phyloP scores from a whole-genome alignment of 2,113 vertebrate genomes.

The Condylura cristata region DNA sequence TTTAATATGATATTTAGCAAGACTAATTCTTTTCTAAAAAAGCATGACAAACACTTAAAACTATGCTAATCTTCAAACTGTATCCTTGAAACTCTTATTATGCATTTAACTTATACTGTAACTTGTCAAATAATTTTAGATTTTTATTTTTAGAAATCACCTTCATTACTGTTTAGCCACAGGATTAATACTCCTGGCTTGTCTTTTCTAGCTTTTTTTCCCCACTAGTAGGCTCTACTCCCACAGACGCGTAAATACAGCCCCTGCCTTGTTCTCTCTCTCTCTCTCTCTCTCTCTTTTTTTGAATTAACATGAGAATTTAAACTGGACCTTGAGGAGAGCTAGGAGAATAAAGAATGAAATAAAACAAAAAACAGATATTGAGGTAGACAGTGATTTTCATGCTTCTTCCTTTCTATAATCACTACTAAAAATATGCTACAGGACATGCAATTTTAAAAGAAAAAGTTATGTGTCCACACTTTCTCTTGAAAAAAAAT shows the following conservation, averaged over 20 bases:
- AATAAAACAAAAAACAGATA: neutral
- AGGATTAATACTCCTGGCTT: neutral
- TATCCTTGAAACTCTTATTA: slow-evolving; percentile 11
- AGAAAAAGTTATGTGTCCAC: neutral
- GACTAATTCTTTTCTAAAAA: slow-evolving; percentile 50
- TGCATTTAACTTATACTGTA: neutral
- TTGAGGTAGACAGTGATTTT: neutral
- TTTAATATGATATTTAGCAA: slow-evolving; percentile 30
- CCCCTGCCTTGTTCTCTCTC: neutral
- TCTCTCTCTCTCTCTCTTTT: too few species aligned
- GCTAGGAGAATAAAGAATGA: neutral
- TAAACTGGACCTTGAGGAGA: neutral
- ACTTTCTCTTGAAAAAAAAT: neutral
- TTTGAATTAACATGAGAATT: slow-evolving; percentile 8
- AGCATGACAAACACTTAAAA: slow-evolving; percentile 41
- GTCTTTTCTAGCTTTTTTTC: slow-evolving; percentile 21
- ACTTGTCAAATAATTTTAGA: slow-evolving; percentile 47
- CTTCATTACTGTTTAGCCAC: neutral
- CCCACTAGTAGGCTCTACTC: neutral
- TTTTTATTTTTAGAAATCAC: slow-evolving; percentile 20
- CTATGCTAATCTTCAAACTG: slow-evolving; percentile 8
- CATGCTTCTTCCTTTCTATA: neutral
- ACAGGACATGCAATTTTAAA: neutral
- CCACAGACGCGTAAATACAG: neutral
- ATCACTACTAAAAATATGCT: neutral